Evolutionary conservation across 92 coral and sea anemone genomes (phyloP).

Genomic region (Palythoa heliodiscus): DNA sequence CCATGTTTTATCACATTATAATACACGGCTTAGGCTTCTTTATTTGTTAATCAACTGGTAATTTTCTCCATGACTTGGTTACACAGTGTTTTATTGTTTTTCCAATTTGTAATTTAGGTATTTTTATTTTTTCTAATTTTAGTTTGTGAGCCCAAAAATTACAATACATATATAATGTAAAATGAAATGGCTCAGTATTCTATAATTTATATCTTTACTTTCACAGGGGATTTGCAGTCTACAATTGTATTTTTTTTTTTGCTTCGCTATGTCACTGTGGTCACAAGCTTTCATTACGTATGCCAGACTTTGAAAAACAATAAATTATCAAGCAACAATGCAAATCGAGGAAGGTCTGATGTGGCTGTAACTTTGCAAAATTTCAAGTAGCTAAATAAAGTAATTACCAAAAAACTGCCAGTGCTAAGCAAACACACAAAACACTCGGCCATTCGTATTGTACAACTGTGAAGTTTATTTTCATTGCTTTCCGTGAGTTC

Average conservation of each 20-base stretch:
- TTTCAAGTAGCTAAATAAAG: neutral
- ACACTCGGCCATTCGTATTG: neutral
- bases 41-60: no score
- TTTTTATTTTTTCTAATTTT: no score
- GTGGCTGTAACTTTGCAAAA: neutral
- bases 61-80: no score
- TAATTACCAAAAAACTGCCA: neutral
- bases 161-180: no score
- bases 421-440: neutral
- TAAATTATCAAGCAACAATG: neutral
- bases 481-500: neutral
- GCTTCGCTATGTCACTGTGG: neutral
- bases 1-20: no score
- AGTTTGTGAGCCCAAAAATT: no score
- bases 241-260: neutral
- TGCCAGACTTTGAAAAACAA: neutral
- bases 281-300: neutral
- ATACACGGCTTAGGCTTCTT: no score
- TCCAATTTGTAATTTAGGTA: no score
- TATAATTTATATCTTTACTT: neutral
- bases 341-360: neutral
- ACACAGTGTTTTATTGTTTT: no score
- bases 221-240: neutral
- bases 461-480: neutral
- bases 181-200: no score